Percentiles rank a stretch among this genome's conserved stretches.
Evolutionary conservation across 1,140 invertebrate genomes (phyloP).

Genomic region (Calephelis nemesis): DNA sequence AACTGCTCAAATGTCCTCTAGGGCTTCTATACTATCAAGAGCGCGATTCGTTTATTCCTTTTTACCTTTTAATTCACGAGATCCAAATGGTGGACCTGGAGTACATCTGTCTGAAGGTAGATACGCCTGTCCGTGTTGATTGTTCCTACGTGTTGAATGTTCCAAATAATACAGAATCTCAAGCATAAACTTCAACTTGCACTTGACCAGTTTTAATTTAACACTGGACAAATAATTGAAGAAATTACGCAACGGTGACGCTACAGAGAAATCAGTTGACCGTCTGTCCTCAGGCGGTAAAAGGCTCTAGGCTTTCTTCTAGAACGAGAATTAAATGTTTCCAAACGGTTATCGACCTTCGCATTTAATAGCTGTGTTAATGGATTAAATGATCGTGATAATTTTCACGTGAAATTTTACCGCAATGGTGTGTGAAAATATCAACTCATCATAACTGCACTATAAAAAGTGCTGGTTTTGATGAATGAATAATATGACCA

Average conservation of each 20-base stretch:
- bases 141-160: too few relatives aligned
- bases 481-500: conserved; percentile 25
- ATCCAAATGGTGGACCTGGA: too few relatives aligned
- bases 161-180: too few relatives aligned
- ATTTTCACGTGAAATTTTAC: conserved; percentile 63
- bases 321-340: conserved; percentile 50
- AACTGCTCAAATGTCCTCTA: too few relatives aligned
- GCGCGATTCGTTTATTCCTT: too few relatives aligned
- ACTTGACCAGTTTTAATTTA: background rate
- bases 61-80: too few relatives aligned
- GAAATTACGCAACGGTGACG: conserved; percentile 61
- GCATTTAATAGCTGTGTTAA: conserved; percentile 61
- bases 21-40: too few relatives aligned
- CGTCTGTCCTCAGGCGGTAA: conserved; percentile 50
- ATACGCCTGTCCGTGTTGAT: too few relatives aligned
- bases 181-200: too few relatives aligned
- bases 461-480: conserved; percentile 38
- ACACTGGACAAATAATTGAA: conserved; percentile 52
- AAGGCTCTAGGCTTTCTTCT: conserved; percentile 61
- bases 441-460: conserved; percentile 40
- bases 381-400: conserved; percentile 63
- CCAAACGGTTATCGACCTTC: conserved; percentile 54
- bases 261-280: conserved; percentile 58
- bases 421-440: conserved; percentile 52
- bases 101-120: too few relatives aligned